Conservation (phyloP, 1,140 invertebrate genomes). For the Leptinotarsa texana region DNA sequence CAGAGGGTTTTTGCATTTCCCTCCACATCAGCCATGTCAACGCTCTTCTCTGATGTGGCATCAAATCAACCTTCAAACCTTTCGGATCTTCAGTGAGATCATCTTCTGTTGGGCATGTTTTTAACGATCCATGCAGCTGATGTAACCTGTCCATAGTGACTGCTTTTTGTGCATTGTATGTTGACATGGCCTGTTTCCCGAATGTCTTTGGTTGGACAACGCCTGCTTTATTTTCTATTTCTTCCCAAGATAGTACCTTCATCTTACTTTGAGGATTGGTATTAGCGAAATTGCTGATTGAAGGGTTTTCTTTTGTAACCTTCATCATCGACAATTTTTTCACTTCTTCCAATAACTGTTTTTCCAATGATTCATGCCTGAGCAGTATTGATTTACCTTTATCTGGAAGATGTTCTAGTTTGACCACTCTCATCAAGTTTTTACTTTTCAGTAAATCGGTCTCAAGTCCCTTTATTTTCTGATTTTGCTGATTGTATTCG, state of each 20-base stretch:
- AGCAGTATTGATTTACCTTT: conserved; percentile 58
- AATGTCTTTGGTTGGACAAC: conserved; percentile 60
- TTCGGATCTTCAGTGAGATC: conserved; percentile 65
- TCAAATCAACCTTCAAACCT: conserved; percentile 69
- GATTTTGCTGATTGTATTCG: conserved; percentile 15
- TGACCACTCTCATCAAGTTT: conserved; percentile 57
- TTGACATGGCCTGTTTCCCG: conserved; percentile 64
- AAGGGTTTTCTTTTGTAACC: conserved; percentile 44
- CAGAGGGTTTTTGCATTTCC: conserved; percentile 79
- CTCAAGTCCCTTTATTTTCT: conserved; percentile 17
- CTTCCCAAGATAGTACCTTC: conserved; percentile 57
- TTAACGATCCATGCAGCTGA: conserved; percentile 73
- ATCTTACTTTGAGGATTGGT: conserved; percentile 10
- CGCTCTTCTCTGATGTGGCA: conserved; percentile 87
- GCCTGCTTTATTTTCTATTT: conserved; percentile 58
- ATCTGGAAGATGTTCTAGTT: conserved; percentile 60
- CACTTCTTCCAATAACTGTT: conserved; percentile 52
- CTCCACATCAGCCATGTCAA: conserved; percentile 88
- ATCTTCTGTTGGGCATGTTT: conserved; percentile 66
- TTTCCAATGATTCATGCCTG: conserved; percentile 53
- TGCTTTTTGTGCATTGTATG: conserved; percentile 64
- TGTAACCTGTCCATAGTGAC: conserved; percentile 73
- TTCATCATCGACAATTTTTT: conserved; percentile 57
- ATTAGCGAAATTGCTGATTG: conserved; percentile 37
- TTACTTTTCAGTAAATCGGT: conserved; percentile 40